These are phyloP conservation scores for Trachymyrmex cornetzi DNA, from an alignment of 1,140 invertebrate genomes.

Conservation along the genomic window DNA sequence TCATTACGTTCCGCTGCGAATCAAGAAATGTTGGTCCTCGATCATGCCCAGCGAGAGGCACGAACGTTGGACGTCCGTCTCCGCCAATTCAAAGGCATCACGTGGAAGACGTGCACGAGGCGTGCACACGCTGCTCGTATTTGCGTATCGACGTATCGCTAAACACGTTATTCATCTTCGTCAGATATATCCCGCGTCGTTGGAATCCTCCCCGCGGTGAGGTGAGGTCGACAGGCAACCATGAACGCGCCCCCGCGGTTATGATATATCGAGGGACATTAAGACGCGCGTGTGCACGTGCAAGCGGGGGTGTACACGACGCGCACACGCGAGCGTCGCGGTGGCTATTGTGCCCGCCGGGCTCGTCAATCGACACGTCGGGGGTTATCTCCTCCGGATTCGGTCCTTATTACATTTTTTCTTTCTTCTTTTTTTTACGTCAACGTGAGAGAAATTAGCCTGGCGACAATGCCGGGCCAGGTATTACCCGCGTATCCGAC, in stretches of 20 bases:
- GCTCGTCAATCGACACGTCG: conserved; percentile 69
- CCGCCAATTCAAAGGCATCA: neutral
- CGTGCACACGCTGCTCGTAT: conserved; percentile 51
- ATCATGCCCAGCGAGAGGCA: conserved; percentile 53
- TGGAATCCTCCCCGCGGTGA: conserved; percentile 49
- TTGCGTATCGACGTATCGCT: conserved; percentile 77
- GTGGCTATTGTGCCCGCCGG: conserved; percentile 54
- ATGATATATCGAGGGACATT: conserved; percentile 78
- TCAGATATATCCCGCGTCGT: conserved; percentile 70
- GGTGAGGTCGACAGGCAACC: conserved; percentile 53
- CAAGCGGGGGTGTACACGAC: conserved; percentile 7
- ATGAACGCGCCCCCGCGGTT: conserved; percentile 63
- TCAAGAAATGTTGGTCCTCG: conserved; percentile 45
- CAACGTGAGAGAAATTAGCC: conserved; percentile 69
- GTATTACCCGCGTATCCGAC: conserved; percentile 69
- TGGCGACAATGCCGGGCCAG: conserved; percentile 68
- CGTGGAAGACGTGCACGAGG: conserved; percentile 1
- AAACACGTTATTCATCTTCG: conserved; percentile 80
- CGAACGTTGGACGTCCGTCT: neutral
- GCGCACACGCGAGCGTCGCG: conserved; percentile 14
- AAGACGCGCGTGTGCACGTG: conserved; percentile 34
- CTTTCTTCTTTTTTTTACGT: neutral
- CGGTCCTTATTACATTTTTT: conserved; percentile 64
- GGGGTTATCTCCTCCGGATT: conserved; percentile 62
- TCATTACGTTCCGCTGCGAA: conserved; percentile 57